Base-by-base conservation (phyloP, 1,140 invertebrate genomes). In the Heliothis subflexa region DNA sequence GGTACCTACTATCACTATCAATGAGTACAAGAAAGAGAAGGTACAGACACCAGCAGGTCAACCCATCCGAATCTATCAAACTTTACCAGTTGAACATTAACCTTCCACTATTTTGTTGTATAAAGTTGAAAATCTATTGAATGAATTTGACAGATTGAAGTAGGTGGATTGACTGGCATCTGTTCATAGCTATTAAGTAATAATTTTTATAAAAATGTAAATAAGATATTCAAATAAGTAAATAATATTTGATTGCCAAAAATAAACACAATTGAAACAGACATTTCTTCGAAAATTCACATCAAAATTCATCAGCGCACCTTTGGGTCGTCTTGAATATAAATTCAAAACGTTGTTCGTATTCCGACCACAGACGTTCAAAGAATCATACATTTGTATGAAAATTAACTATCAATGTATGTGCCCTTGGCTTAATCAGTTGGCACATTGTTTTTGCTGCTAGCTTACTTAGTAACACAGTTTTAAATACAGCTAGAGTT, bases 381-480 rank as follows among this genome's bases (percentile, higher is more conserved):
- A 45, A 73, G 71, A 61, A 73, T 73, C 13, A 18, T 25, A 16
- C 54, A 73, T 73, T 73, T 73, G 71, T 61, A 73, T 73, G 54
- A 59, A 73, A 73, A 73, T 73, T 71, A 55, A 71, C 68, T 33
- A 14, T 11, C 50, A 12, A 52, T 28, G 49, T 28, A 1, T 54
- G 54, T 54, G 50, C 50, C 28, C 50, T 71, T 71, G 68, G 25
- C 50, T 55, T 33, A 71, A 54, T 71, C 49, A 71, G 25, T 71
- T 25, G 9, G 7, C 18, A 54, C 50, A 71, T 71, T 71, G 50
- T 71, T 68, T 50, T 68, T 40, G 33, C 33, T 40, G 33, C 47
- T 68, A 16, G 45, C 3, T 13, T 9, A 25, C n/a, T 64, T 13
- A 28, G 40, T 62, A 62, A 14, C 5, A 21, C 5, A 16, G 16